Evolutionary conservation across 1,140 invertebrate species (phyloP), one percentile per base, ranked within the genome.

Genomic region (Paracyclopina nana): DNA sequence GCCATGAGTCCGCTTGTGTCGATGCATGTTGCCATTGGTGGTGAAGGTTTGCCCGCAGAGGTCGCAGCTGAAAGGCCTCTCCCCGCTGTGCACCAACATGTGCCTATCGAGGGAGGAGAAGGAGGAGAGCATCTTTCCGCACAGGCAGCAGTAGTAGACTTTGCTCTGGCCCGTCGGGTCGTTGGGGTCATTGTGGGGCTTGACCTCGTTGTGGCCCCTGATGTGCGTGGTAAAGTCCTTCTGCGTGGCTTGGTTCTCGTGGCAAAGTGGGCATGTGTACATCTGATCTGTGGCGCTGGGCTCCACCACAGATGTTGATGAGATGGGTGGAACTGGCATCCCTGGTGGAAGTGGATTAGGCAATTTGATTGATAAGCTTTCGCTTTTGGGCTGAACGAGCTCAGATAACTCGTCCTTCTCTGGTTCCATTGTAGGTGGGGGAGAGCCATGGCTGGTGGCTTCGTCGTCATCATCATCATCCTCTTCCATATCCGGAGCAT

Each of bases 11-110:
- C 79, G 68, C 66, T 81, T 74, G 60, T 87, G 83, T 22, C 82
- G 67, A 59, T 83, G 80, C 80, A 88, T 83, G 61, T 83, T 85
- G 12, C 81, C 81, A 62, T 84, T 86, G 2, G 82, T 86, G 26
- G 80, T 84, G 64, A 87, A 90, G 2, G 79, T 75, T 63, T 82
- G 74, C 18, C 75, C 69, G 62, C 82, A 87, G 55, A 74, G 71
- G 55, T 73, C 73, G 63, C 82, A 86, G 57, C 76, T 75, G 40
- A 55, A 52, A 12, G 46, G 52, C 9, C 56, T 46, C 38, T 57
- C 56, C 34, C 56, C 56, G 8, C 50, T 44, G 42, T 57, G 56
- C 31, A 54, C 54, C 18, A 52, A 50, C 40, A 57, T 55, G 43
- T 57, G 56, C 0, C 56, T 50, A 38, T 57, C 56, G 30, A 57